Evolutionary conservation across 2,888 invertebrate genomes (phyloP), one percentile per base, ranked within the genome.

Genomic region (Aporophyla nigra): DNA sequence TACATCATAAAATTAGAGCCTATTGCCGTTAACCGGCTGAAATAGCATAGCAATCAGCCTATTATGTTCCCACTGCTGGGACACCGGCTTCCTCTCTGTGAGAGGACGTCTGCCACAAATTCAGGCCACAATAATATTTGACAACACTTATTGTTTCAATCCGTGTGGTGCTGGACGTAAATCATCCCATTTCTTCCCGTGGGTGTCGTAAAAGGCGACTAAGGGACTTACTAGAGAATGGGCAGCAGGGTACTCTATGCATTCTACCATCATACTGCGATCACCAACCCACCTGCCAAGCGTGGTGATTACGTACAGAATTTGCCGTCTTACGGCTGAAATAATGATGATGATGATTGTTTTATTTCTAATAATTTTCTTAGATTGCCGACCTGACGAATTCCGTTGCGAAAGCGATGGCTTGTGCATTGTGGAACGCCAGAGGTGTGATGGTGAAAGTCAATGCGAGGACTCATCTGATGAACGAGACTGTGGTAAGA

Each of bases 391-490:
- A 70, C 85, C 92, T 0, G 94, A 95, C 86, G 97, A 98, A 90
- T 98, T 97, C 93, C 96, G 95, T 78, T 98, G 98, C 92, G 75
- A 78, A 63, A 95, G 94, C 75, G 97, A 97, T 90, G 97, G 97
- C n/a, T 93, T 95, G 80, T 98, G 98, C 94, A 97, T 98, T 82
- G 97, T 95, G 80, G 59, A 27, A 7, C 90, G 94, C 76, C 97
- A 97, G 90, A 95, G 95, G 68, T 98, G 98, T 92, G 97, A 98
- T 89, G 93, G 95, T 66, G 85, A 89, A 74, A 84, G 76, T 71
- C 95, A 97, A 91, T 97, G 97, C 93, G 87, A 90, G 71, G 98
- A 98, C 90, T 96, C 96, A 84, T 97, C 97, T 79, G 98, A 98
- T 90, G 98, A 98, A 94, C 86, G 85, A 76, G 92, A 97, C 75